Evolutionary conservation across 2,888 invertebrate species (phyloP), one percentile per base, ranked within the genome.

Genomic region (Acronicta aceris): DNA sequence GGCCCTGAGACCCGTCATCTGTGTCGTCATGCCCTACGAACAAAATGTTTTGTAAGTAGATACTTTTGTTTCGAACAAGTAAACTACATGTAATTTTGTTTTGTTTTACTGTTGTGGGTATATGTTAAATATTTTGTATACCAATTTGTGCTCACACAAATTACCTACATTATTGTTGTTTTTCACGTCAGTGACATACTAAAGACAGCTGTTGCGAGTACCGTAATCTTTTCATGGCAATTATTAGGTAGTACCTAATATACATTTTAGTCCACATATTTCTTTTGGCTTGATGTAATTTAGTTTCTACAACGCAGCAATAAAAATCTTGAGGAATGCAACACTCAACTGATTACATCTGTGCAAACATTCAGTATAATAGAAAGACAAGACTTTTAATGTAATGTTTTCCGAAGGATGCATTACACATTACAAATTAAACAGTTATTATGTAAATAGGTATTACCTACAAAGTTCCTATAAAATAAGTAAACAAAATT

Each of bases 11-110:
- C 13, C 43, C 76, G 59, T 33, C 33, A 33, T 33, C 33, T 33
- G 33, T 33, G 33, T 33, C 33, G 33, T 64, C 60, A 74, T 64
- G 75, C 64, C 72, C 71, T 71, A 57, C 49, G 46, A 59, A 56
- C 71, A 61, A 38, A n/a, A 33, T 40, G 36, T 47, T n/a, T 53
- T 42, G 17, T 27, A 49, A 15, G 49, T 2, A n/a, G 38, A 38
- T 7, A 38, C 38, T 38, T 33, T 33, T 38, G 38, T 38, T 38
- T 38, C n/a, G 38, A 38, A n/a, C 13, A 6, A n/a, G 38, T 38
- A 38, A 38, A n/a, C 1, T 38, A 36, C 36, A 36, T 36, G 36
- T 36, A 5, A 13, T 36, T 36, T 36, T 36, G 13, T 36, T 36
- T 13, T 13, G 36, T 3, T n/a, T 36, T 30, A 33, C 30, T 30